phyloP scores from a whole-genome alignment of 2,113 vertebrate genomes.

The Halcyon malimbica region DNA sequence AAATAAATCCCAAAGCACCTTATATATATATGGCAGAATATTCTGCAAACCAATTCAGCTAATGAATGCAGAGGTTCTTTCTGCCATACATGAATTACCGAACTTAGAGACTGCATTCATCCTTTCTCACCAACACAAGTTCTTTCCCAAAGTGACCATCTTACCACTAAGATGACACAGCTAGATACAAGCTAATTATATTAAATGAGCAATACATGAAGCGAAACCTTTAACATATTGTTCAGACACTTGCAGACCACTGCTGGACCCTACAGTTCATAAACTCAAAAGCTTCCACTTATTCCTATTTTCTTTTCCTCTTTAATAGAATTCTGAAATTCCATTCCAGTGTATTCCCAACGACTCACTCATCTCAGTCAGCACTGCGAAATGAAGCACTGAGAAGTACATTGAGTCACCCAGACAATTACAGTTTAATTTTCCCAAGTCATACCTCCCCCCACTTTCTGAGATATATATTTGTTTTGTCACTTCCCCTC shows the following conservation, averaged over 20 bases:
- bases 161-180: not conserved
- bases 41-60: not conserved
- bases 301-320: not conserved
- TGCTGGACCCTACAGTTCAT: not conserved
- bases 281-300: not conserved
- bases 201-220: not conserved
- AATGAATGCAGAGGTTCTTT: not conserved
- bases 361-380: slow-evolving; percentile 41
- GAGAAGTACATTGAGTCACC: slow-evolving; percentile 24
- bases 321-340: not conserved
- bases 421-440: slow-evolving; percentile 49
- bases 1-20: not conserved
- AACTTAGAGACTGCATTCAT: not conserved
- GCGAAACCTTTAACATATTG: not conserved
- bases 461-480: not conserved
- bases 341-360: not conserved
- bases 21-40: not conserved
- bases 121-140: not conserved
- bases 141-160: not conserved
- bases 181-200: not conserved
- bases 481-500: slow-evolving; percentile 27
- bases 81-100: not conserved
- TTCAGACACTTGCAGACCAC: not conserved
- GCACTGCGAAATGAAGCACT: slow-evolving; percentile 37
- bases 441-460: not conserved